phyloP scores from a whole-genome alignment of 1,140 invertebrate species.

The Phymastichus coffea region DNA sequence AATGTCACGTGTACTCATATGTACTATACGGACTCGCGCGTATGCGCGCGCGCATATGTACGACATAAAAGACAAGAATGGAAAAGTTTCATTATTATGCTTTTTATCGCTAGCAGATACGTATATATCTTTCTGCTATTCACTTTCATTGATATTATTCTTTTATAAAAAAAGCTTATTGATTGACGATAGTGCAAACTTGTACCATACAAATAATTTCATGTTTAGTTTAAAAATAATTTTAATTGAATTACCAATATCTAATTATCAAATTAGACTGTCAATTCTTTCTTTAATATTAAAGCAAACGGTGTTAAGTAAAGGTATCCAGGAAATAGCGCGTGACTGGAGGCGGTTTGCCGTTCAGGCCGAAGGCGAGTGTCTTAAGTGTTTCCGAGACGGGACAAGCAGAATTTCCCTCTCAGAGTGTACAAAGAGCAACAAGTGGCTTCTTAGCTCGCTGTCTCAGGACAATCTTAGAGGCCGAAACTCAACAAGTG shows the following conservation, averaged over 20 bases:
- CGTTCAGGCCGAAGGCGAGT: constrained; percentile 21
- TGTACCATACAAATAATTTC: too few relatives aligned
- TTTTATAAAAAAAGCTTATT: too few relatives aligned
- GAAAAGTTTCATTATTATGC: constrained; percentile 16
- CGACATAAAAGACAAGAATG: constrained; percentile 14
- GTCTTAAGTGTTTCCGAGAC: constrained; percentile 20
- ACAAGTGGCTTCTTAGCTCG: constrained; percentile 56
- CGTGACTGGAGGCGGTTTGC: constrained; percentile 26
- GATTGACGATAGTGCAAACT: too few relatives aligned
- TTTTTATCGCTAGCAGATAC: constrained; percentile 2
- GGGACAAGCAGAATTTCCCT: constrained; percentile 5
- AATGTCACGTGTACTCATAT: neutral
- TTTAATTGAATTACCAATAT: too few relatives aligned
- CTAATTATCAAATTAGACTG: too few relatives aligned
- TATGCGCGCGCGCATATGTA: too few relatives aligned
- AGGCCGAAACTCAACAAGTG: constrained; percentile 51
- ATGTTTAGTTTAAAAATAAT: too few relatives aligned
- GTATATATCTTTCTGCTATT: too few relatives aligned
- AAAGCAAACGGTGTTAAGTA: too few relatives aligned
- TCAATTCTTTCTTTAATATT: too few relatives aligned
- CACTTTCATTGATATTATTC: too few relatives aligned
- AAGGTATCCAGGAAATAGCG: constrained; percentile 26
- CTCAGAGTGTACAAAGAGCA: constrained; percentile 35
- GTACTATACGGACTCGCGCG: constrained; percentile 1
- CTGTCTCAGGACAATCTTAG: constrained; percentile 54